Evolutionary conservation across 1,140 invertebrate species (phyloP), one percentile per base, ranked within the genome.

Genomic region (Stenopsyche tienmushanensis): DNA sequence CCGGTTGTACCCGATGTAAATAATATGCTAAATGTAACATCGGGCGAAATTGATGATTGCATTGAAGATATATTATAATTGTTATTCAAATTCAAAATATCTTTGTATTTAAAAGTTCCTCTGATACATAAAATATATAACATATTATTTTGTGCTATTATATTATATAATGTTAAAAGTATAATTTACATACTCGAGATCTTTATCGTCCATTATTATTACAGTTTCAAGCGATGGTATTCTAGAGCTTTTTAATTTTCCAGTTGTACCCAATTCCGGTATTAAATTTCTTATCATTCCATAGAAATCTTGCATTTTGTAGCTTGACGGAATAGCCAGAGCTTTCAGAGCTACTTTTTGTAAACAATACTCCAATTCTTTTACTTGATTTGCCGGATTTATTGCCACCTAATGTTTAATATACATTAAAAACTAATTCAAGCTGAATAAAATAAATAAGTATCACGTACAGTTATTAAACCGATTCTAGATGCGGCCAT

Each of bases 401-500:
- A 94, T 83, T 44, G 85, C 88, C 13, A 91, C 86, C 85, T 87
- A 49, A 54, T 18, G n/a, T 3, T 23, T 23, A 23, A 42, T 13
- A 34, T 25, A 58, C n/a, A 42, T 44, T 2, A 18, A 42, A 41
- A 7, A 5, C 3, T 42, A 42, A 58, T 42, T 58, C 10, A 20
- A 58, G 24, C 26, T 21, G n/a, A n/a, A n/a, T n/a, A n/a, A n/a
- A n/a, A n/a, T 39, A 5, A 34, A 29, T 8, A 21, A 25, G 25
- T 55, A 29, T 18, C 34, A 39, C 20, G 60, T 80, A 91, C 93
- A 62, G 87, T 73, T 45, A 93, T 82, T 1, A 93, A 74, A 0
- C 94, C 95, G 1, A 86, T 84, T 65, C 91, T 86, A 0, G 87
- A 84, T 9, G 88, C 85, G 0, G 88, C 93, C 72, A 91, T 80